Evolutionary conservation across 1,140 invertebrate genomes (phyloP), one percentile per base, ranked within the genome.

Genomic region (Halictus rubicundus): DNA sequence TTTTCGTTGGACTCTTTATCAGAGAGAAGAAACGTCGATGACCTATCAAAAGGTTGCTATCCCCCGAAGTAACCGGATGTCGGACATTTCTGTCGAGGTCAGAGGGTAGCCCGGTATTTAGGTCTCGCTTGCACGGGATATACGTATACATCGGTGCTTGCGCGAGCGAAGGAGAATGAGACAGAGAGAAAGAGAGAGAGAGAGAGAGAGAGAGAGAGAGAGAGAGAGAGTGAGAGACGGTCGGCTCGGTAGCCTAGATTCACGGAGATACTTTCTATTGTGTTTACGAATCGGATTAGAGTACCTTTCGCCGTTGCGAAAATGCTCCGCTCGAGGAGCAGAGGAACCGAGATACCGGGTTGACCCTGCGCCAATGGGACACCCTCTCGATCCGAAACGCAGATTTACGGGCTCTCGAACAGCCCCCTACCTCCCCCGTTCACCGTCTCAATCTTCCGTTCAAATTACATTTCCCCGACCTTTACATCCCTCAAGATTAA

Each of bases 241-340:
- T 9, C 12, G 2, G 73, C 60, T 65, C 86, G 83, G 57, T 88
- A 91, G 88, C 89, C 89, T 91, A 90, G 86, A 90, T 91, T 88
- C 87, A 72, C 60, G 63, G 74, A 64, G 76, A 83, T 90, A 88
- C 88, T 91, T 91, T 91, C 90, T 91, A 91, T 91, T 91, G 88
- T 91, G 83, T 90, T 90, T 91, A 80, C 85, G 84, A 84, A 90
- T 89, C 76, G 88, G 80, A 88, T 89, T 89, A 87, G 76, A 90
- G 81, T 85, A 89, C 87, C 88, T 90, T 86, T 88, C 86, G 77
- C 83, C 86, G 39, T 52, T 78, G 61, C 76, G 76, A 85, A 87
- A 81, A 85, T 80, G 19, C 61, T 72, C 16, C 64, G 65, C 65
- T 57, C 16, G 39, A 73, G 71, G 14, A n/a, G n/a, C n/a, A n/a